phyloP scores from a whole-genome alignment of 1,140 invertebrate genomes.

The Cryptotermes secundus region DNA sequence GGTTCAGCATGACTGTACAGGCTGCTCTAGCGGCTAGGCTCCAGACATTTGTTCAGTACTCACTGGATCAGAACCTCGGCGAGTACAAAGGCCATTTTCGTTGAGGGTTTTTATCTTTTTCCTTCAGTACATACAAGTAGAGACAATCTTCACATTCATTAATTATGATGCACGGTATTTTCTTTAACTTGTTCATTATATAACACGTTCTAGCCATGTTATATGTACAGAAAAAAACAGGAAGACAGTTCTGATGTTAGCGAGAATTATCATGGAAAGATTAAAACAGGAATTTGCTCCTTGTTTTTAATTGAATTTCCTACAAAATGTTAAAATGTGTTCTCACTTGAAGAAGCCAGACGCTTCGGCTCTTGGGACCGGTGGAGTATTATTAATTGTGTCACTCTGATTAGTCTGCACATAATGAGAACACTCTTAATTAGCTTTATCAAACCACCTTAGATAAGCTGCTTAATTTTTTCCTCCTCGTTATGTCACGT shows the following conservation, averaged over 20 bases:
- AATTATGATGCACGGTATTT: neutral
- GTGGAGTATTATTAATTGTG: neutral
- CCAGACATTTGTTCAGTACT: no score
- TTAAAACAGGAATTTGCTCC: neutral
- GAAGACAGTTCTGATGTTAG: no score
- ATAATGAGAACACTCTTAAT: neutral
- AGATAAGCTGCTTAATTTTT: neutral
- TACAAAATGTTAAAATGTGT: neutral
- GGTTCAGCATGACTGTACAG: no score
- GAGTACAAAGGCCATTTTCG: no score
- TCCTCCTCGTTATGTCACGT: neutral
- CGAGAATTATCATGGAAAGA: no score
- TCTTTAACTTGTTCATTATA: neutral
- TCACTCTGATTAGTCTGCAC: slow-evolving; percentile 5
- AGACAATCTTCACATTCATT: neutral
- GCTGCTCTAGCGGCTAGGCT: no score
- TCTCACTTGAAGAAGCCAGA: neutral
- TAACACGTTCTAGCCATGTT: no score
- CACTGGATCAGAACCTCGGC: no score
- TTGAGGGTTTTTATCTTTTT: no score
- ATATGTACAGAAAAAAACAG: no score
- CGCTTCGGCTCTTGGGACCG: neutral
- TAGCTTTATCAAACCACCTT: neutral
- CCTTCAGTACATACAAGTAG: no score
- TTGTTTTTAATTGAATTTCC: neutral